A percentile compares a stretch with the other conserved stretches of the same genome.
Conservation (phyloP, 2,888 invertebrate species). For the Eulithis prunata region DNA sequence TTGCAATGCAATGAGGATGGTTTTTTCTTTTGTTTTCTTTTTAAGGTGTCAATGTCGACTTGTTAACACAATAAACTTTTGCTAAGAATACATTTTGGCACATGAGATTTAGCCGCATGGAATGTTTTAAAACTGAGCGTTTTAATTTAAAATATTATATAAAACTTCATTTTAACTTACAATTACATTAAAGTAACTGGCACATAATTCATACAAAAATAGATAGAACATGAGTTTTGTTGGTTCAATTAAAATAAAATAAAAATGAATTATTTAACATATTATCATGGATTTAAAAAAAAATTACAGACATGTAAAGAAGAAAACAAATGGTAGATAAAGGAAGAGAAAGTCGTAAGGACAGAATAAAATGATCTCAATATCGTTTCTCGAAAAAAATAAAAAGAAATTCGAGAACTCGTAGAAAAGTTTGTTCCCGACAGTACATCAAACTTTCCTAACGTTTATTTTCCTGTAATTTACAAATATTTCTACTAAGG, state of each 20-base stretch:
- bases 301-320: too few relatives aligned
- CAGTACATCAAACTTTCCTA: too few relatives aligned
- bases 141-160: slow-evolving; percentile 46
- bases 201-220: slow-evolving; percentile 73
- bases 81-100: slow-evolving; percentile 63
- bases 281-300: neutral
- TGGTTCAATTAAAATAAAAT: neutral
- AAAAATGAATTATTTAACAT: neutral
- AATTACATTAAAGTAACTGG: slow-evolving; percentile 71
- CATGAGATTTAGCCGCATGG: slow-evolving; percentile 58
- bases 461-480: slow-evolving; percentile 4
- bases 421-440: too few relatives aligned
- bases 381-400: too few relatives aligned
- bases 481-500: slow-evolving; percentile 8
- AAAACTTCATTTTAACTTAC: slow-evolving; percentile 40
- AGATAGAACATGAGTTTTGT: slow-evolving; percentile 11
- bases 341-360: too few relatives aligned
- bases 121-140: slow-evolving; percentile 64
- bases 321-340: too few relatives aligned
- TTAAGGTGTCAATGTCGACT: neutral
- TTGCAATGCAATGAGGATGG: neutral
- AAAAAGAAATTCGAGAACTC: too few relatives aligned
- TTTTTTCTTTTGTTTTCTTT: neutral
- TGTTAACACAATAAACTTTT: slow-evolving; percentile 13
- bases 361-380: too few relatives aligned